Conservation (phyloP, 2,888 invertebrate genomes). For the Idaea biselata region DNA sequence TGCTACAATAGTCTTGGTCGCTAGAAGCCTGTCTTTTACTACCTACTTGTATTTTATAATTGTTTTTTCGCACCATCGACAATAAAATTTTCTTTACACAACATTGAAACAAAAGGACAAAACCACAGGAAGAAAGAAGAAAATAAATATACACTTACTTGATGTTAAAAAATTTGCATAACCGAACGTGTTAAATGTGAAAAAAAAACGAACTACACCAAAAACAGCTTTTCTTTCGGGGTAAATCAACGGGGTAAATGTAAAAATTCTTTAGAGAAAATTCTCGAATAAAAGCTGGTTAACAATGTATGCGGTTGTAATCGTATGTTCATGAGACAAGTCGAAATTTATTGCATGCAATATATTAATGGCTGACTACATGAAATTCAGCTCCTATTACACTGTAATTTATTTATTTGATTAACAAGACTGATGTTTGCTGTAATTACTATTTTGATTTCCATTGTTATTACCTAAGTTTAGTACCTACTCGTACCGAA, state of each 20-base stretch:
- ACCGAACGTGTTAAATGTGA: background rate
- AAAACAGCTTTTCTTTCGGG: background rate
- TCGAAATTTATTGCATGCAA: conserved; percentile 15
- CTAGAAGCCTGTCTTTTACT: no score
- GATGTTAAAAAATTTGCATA: background rate
- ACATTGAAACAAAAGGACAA: background rate
- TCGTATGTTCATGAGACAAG: conserved; percentile 11
- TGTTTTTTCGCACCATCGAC: no score
- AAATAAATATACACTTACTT: background rate
- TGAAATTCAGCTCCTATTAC: background rate
- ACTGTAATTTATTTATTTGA: conserved; percentile 4
- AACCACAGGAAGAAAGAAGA: background rate
- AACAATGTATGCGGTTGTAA: conserved; percentile 15
- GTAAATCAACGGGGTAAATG: background rate
- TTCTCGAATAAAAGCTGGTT: conserved; percentile 10
- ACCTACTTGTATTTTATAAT: no score
- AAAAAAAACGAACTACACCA: background rate
- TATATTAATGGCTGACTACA: conserved; percentile 14
- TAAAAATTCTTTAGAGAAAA: conserved; percentile 10
- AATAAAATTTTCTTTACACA: background rate
- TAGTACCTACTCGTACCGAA: background rate
- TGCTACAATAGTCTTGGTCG: no score
- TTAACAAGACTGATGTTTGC: background rate
- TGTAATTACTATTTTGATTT: background rate
- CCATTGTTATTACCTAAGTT: background rate